Evolutionary conservation across 2,888 invertebrate genomes (phyloP), one percentile per base, ranked within the genome.

Genomic region (Pseudococcus viburni): DNA sequence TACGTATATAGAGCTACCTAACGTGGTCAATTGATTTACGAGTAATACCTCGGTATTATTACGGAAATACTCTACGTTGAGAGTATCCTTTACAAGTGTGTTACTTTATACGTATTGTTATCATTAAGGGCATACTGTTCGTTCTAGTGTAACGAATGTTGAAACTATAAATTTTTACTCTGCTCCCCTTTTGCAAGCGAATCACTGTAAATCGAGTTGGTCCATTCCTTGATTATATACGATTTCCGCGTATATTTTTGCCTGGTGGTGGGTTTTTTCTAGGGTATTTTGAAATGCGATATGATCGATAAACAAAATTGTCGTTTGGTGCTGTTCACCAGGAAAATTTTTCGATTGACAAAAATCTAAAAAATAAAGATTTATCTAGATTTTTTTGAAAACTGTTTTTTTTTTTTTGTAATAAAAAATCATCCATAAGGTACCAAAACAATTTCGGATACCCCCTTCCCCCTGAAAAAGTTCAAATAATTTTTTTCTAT

Each of bases 21-120:
- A 64, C 64, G 64, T 73, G 73, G 73, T 73, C 73, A 73, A 73
- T n/a, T 73, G 73, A 73, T 73, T 73, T 73, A 73, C 73, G 73
- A 33, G 73, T 73, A 73, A 73, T 73, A 73, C 39, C 73, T 73
- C 73, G 73, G 64, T 33, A 73, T 73, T 73, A 73, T 73, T 73
- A 73, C 73, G 73, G 73, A 73, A 73, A 73, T 73, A 73, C 26
- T 73, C 33, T 73, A 17, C 33, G 33, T 33, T 33, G 33, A 64
- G 73, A 73, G 73, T 73, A 73, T 73, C 73, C 33, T 73, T 73
- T 73, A 73, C 33, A 73, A 33, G 73, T 15, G 33, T 33, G 73
- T 73, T 73, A 73, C 33, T 73, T 33, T 73, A 73, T 73, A 73
- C 33, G 73, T 73, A 73, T 73, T 33, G 73, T 73, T 73, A 33